These are phyloP conservation scores for Nephrocerus scutellatus DNA, from an alignment of 2,888 invertebrate species.

Conservation along the genomic window DNA sequence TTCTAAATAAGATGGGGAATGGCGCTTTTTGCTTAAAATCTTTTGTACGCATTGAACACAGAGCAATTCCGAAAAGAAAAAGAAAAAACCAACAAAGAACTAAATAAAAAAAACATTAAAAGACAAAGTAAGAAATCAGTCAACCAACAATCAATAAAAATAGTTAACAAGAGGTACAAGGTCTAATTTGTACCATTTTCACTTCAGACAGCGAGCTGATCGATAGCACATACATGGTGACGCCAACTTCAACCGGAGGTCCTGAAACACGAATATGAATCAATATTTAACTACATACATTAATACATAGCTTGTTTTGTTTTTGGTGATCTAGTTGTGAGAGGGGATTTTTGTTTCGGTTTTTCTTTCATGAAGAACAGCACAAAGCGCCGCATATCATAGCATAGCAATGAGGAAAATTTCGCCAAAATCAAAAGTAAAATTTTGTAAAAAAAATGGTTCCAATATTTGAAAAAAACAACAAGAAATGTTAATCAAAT, in stretches of 20 bases:
- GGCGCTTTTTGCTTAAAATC: too few species aligned
- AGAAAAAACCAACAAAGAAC: constrained; percentile 19
- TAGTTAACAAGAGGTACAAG: constrained; percentile 33
- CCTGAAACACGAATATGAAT: constrained; percentile 61
- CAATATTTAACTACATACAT: constrained; percentile 19
- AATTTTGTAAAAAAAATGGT: too few species aligned
- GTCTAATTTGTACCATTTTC: constrained; percentile 76
- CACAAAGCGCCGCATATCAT: too few species aligned
- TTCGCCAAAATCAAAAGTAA: too few species aligned
- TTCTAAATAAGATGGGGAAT: too few species aligned
- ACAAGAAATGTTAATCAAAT: too few species aligned
- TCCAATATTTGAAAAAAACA: too few species aligned
- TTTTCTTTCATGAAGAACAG: too few species aligned
- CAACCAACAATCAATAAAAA: constrained; percentile 21
- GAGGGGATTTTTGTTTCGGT: too few species aligned
- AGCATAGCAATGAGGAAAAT: too few species aligned
- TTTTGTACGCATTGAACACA: constrained; percentile 4
- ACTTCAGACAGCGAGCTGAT: constrained; percentile 98
- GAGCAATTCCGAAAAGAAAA: constrained; percentile 12
- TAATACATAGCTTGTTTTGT: too few species aligned
- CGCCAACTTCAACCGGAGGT: constrained; percentile 94
- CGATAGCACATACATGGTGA: constrained; percentile 97
- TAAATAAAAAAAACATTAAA: constrained; percentile 18
- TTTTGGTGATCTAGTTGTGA: constrained; percentile 5
- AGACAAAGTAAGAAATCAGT: constrained; percentile 9